phyloP scores from a whole-genome alignment of 2,113 vertebrate genomes.

The Ceyx melanurus region DNA sequence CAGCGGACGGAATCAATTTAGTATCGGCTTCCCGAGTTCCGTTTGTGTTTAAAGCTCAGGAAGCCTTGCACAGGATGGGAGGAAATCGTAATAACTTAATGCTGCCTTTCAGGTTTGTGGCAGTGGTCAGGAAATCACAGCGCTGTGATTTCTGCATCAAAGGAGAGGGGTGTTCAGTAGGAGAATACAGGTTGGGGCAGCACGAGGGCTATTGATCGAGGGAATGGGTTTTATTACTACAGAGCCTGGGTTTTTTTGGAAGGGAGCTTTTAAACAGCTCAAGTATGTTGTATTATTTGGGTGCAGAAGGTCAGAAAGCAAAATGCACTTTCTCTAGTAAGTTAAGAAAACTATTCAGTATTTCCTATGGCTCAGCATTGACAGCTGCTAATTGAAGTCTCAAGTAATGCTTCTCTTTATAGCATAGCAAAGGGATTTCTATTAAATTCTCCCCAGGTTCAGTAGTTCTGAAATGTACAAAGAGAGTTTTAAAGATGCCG shows the following conservation, averaged over 20 bases:
- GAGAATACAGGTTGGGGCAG: neutral
- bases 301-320: neutral
- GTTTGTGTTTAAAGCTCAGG: neutral
- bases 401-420: conserved; percentile 29
- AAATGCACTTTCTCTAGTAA: neutral
- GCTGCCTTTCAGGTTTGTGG: neutral
- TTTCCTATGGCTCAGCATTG: neutral
- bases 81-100: neutral
- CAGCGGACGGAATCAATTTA: accelerated
- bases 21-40: neutral
- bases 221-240: neutral
- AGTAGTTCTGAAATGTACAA: neutral
- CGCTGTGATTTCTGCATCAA: neutral
- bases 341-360: neutral
- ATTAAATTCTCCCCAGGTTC: conserved; percentile 64
- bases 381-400: conserved; percentile 36
- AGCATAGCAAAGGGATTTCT: neutral
- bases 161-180: neutral
- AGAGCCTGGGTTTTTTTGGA: neutral
- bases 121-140: neutral
- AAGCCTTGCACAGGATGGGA: neutral
- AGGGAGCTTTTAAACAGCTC: neutral
- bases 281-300: neutral
- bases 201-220: neutral
- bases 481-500: conserved; percentile 10